Conservation (phyloP, 2,113 vertebrate species). For the Rhegmatorhina hoffmannsi region DNA sequence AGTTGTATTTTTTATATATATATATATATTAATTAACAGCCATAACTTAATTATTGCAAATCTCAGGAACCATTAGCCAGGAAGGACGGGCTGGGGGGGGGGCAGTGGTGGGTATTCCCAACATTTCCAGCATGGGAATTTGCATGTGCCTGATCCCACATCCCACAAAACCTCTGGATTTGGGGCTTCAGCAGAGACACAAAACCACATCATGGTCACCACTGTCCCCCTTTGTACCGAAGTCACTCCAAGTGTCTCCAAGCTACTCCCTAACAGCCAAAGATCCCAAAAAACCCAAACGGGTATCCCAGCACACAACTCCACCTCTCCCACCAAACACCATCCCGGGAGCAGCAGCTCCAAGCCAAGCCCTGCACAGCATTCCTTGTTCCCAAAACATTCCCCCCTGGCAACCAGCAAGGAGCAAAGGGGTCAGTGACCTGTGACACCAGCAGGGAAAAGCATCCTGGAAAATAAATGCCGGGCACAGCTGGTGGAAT, state of each 20-base stretch:
- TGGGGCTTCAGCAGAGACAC: neutral
- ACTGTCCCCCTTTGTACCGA: fast-evolving
- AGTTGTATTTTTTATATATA: too few species aligned
- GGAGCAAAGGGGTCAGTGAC: neutral
- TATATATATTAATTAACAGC: neutral
- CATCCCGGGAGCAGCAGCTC: neutral
- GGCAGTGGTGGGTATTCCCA: fast-evolving
- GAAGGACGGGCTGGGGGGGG: too few species aligned
- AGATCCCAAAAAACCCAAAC: neutral
- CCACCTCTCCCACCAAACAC: neutral
- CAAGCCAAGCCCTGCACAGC: neutral
- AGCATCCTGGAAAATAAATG: neutral
- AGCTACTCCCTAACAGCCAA: neutral
- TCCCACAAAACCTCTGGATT: neutral
- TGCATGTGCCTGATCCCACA: neutral
- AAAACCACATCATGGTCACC: fast-evolving
- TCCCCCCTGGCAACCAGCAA: neutral
- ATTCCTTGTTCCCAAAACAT: neutral
- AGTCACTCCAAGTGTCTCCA: fast-evolving
- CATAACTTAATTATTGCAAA: neutral
- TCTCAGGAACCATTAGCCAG: neutral
- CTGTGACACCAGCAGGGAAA: neutral
- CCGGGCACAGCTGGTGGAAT: fast-evolving
- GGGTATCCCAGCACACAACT: neutral
- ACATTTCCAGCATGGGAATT: neutral